Evolutionary conservation across 2,797 vertebrate genomes (phyloP), one percentile per base, ranked within the genome.

Genomic region (Sebastes steindachneri): DNA sequence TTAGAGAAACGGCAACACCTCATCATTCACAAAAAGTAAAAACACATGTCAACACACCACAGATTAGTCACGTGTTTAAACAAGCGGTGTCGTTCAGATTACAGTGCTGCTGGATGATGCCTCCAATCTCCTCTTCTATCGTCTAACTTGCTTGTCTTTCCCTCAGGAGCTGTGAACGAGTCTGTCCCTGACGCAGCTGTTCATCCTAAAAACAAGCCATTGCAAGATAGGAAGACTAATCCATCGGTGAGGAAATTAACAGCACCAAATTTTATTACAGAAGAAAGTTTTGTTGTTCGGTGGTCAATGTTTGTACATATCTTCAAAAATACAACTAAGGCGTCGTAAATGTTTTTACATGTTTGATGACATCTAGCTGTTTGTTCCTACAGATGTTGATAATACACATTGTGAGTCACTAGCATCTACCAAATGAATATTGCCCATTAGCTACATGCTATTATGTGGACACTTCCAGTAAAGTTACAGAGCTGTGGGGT

Each of bases 191-290:
- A 88, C 12, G 4, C 7, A 33, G 48, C 76, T 26, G 25, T 59
- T 74, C 80, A 53, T 45, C 29, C 28, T 9, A 67, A 28, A 80
- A 86, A 69, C 60, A 58, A 72, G 33, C 21, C 33, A 1, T 25
- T 57, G 4, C 82, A 75, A 69, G 75, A 86, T 6, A 21, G 4
- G 29, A 81, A 74, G 58, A 37, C 11, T 5, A 28, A 28, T 9
- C 19, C 80, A 26, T 26, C 2, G 80, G 95, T 95, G 83, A 93
- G 90, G 31, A 77, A 62, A 64, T 55, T 0, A 64, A 73, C 48
- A 63, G 9, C 28, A 53, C 5, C 1, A 6, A 25, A 25, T 53
- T 0, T 4, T 15, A 4, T 21, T 3, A 15, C 3, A 29, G 12
- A 25, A 31, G 3, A 59, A 59, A 15, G 11, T 17, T 53, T 25